These are phyloP conservation scores for Galaxea fascicularis DNA, from an alignment of 92 coral and sea anemone species.

Conservation along the genomic window DNA sequence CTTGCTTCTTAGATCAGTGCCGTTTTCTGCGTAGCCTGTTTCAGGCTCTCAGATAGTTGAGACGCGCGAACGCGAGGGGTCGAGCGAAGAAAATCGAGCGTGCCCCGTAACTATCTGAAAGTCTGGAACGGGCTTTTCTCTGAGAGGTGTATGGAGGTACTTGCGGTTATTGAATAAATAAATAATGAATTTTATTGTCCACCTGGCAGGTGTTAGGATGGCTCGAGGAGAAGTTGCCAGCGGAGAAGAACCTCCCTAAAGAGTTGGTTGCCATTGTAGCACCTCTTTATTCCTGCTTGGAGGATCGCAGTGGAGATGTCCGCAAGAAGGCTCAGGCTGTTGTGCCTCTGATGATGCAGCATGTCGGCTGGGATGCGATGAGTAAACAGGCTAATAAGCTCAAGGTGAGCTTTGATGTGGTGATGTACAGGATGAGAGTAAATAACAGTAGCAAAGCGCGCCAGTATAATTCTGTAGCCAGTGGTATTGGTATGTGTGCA, in stretches of 20 bases:
- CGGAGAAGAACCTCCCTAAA: conserved; percentile 76
- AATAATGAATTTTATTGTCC: background rate
- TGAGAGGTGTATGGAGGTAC: too few relatives aligned
- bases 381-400: conserved; percentile 92
- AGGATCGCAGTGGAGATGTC: conserved; percentile 97
- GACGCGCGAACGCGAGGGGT: too few relatives aligned
- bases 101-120: too few relatives aligned
- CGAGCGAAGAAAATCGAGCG: too few relatives aligned
- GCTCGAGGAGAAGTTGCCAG: conserved; percentile 94
- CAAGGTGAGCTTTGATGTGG: conserved; percentile 65
- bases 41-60: too few relatives aligned
- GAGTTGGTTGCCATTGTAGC: conserved; percentile 75
- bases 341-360: conserved; percentile 89
- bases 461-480: too few relatives aligned
- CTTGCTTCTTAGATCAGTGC: too few relatives aligned
- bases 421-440: background rate
- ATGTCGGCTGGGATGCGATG: conserved; percentile 95
- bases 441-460: too few relatives aligned
- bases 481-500: too few relatives aligned
- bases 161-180: background rate
- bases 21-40: too few relatives aligned
- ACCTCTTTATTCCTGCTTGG: conserved; percentile 89
- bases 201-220: conserved; percentile 86
- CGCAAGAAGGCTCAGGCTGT: conserved; percentile 96
- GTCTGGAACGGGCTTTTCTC: too few relatives aligned